Evolutionary conservation across 2,113 vertebrate genomes (phyloP).

Genomic region (Australoheros scitulus): DNA sequence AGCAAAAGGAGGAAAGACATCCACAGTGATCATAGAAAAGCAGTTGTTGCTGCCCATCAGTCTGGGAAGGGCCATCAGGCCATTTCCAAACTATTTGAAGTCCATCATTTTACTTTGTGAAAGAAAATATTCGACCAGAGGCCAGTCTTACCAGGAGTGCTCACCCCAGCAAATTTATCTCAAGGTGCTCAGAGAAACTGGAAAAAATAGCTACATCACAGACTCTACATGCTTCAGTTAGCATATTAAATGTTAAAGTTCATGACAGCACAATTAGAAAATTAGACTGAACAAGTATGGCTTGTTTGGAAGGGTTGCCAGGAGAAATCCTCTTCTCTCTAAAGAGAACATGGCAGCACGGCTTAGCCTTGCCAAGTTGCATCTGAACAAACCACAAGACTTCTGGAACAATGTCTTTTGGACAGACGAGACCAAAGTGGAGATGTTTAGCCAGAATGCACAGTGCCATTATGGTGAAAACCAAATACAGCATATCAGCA

Average conservation of each 20-base stretch:
- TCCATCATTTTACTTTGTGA: too few species aligned
- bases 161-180: background rate
- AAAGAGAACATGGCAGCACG: background rate
- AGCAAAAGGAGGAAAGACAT: background rate
- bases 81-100: too few species aligned
- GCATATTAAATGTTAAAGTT: too few species aligned
- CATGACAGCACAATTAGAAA: background rate
- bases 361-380: background rate
- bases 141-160: background rate
- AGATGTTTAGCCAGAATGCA: too few species aligned
- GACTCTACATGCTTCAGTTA: too few species aligned
- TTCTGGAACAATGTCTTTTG: background rate
- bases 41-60: background rate
- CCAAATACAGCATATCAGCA: background rate
- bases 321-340: background rate
- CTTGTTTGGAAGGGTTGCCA: background rate
- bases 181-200: too few species aligned
- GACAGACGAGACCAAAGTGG: background rate
- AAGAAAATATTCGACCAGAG: background rate
- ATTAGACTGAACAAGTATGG: background rate
- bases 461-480: background rate
- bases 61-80: background rate
- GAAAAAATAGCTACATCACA: too few species aligned
- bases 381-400: background rate
- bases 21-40: background rate